phyloP scores from a whole-genome alignment of 2,888 invertebrate genomes.

The Lasioglossum malachurum region DNA sequence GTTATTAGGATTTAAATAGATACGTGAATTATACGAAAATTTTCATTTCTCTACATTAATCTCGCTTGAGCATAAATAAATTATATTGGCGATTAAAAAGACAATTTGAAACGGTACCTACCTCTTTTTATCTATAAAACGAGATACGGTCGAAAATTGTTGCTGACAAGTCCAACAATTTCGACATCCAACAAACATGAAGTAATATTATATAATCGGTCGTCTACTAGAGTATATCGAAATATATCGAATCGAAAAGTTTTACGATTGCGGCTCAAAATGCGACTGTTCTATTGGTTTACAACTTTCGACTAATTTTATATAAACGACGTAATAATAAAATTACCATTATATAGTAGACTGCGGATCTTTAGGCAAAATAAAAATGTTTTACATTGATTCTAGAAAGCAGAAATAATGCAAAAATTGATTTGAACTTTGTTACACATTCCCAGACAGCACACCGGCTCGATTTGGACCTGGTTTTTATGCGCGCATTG shows the following conservation, averaged over 20 bases:
- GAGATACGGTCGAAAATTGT: background rate
- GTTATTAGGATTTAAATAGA: background rate
- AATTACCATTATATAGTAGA: background rate
- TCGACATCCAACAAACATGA: background rate
- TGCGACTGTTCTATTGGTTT: conserved; percentile 25
- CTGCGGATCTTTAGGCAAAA: background rate
- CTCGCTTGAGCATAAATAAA: background rate
- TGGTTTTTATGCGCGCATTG: too few species aligned
- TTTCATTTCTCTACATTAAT: background rate
- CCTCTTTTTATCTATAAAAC: background rate
- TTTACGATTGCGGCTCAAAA: background rate
- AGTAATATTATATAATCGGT: conserved; percentile 45
- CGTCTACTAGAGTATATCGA: conserved; percentile 24
- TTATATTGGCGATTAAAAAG: background rate
- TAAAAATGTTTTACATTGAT: too few species aligned
- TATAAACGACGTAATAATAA: background rate
- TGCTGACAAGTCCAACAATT: too few species aligned
- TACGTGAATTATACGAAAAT: background rate
- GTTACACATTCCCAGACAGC: too few species aligned
- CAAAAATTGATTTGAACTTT: too few species aligned
- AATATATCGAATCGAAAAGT: conserved; percentile 20
- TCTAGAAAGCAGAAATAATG: too few species aligned
- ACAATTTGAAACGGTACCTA: conserved; percentile 14
- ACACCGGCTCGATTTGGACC: too few species aligned
- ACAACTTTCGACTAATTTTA: conserved; percentile 1